Base-by-base conservation (phyloP, 92 coral and sea anemone species). In the Zoanthus gigantus region DNA sequence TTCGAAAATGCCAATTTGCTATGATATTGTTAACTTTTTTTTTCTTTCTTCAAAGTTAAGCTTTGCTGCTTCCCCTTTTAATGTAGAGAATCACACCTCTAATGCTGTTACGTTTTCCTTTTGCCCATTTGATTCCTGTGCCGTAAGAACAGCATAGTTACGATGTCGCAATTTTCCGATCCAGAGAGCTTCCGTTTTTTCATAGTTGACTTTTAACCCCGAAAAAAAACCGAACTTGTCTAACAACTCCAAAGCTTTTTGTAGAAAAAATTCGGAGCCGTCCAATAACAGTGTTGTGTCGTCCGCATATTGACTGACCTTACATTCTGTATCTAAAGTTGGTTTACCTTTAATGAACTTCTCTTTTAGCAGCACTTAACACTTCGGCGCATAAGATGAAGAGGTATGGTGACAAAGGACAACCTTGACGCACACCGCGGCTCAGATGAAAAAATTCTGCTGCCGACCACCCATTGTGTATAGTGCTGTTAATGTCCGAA, bases 381-480 rank as follows among this genome's bases (percentile, higher is more conserved):
- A 82, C 76, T 78, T 87, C 72, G 45, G 79, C 86, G 11, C 84
- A 61, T 61, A 78, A 45, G n/a, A 78, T 68, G 72, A 52, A 82
- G 52, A 88, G 67, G 37, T 74, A 72, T 61, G 86, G 71, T 18
- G 81, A 73, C 73, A 88, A 53, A 32, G 91, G 91, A 58, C 75
- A 82, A 29, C 83, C 91, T 48, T 82, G 88, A 12, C 88, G 23
- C 17, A 53, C 52, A 13, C 87, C 87, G 17, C 78, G 77, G 18
- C 45, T 52, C 61, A 45, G 52, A 53, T 63, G 58, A 18, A 88
- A 74, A 60, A 82, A 60, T 42, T 82, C 87, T 23, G 88, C 72
- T 71, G n/a, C n/a, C n/a, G 86, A 30, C 88, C 88, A 80, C 52
- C 91, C 83, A 47, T 88, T 88, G 58, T 75, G 23, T 61, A 83